Conservation (phyloP, 2,888 invertebrate genomes). For the Himalopsyche japonica region DNA sequence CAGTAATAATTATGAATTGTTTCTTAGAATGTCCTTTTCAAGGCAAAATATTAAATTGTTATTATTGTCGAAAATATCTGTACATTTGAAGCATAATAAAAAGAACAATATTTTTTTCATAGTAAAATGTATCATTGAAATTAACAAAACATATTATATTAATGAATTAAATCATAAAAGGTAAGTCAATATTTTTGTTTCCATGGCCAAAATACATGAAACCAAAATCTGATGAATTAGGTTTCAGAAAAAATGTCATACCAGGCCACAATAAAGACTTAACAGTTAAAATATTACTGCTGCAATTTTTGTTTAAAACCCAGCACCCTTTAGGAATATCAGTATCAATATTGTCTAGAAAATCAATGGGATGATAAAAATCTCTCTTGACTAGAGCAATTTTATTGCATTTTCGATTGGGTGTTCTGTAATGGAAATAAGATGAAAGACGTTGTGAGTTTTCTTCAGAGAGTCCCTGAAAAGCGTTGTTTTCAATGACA, state of each 20-base stretch:
- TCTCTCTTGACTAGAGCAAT: conserved; percentile 78
- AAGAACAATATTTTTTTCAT: too few relatives aligned
- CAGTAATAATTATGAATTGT: too few relatives aligned
- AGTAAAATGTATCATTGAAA: too few relatives aligned
- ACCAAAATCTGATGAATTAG: conserved; percentile 11
- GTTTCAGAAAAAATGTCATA: conserved; percentile 28
- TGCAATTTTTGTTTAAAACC: conserved; percentile 56
- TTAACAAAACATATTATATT: too few relatives aligned
- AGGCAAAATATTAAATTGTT: too few relatives aligned
- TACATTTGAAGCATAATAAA: too few relatives aligned
- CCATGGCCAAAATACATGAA: conserved; percentile 25
- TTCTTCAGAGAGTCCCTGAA: conserved; percentile 64
- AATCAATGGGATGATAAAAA: conserved; percentile 85
- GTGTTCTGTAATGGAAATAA: conserved; percentile 75
- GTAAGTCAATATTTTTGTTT: conserved; percentile 23
- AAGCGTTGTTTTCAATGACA: conserved; percentile 71
- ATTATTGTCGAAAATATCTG: too few relatives aligned
- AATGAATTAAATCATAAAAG: conserved; percentile 5
- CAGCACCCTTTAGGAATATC: conserved; percentile 79
- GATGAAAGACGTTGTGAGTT: conserved; percentile 58
- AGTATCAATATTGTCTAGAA: conserved; percentile 79
- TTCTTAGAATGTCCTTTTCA: too few relatives aligned
- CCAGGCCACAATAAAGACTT: conserved; percentile 26
- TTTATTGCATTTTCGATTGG: conserved; percentile 72
- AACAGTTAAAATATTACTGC: conserved; percentile 11